Base-by-base conservation (phyloP, 2,888 invertebrate species). In the Lasius fuliginosus region DNA sequence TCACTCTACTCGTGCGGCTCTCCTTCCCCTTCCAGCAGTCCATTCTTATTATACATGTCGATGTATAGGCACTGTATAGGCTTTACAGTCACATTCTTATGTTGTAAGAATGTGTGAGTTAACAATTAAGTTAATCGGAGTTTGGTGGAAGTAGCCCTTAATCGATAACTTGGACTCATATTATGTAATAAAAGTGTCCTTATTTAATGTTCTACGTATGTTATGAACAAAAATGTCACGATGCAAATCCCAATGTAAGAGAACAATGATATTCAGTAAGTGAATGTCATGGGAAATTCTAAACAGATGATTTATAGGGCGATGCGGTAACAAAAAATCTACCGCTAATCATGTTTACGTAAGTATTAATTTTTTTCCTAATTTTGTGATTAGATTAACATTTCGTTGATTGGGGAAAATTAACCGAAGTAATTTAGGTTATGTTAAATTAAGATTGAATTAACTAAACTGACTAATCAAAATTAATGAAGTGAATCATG, bases 301-400 rank as follows among this genome's bases (percentile, higher is more conserved):
- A 73, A 73, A 15, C 12, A 60, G n/a, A 4, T 60, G 30, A 46
- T 53, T 2, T 15, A n/a, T 53, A 53, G n/a, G 33, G 11, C 11
- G 6, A 40, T 42, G 27, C 36, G n/a, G 27, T 36, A 36, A 65
- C 27, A 18, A 40, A 53, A 6, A 65, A 40, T 33, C 60, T 1
- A 30, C n/a, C 11, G 11, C 6, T 5, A 12, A 76, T 65, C 27
- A 27, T 76, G 64, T 23, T 65, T 36, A 76, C 33, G 53, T 76
- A 76, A 65, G 27, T 65, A 49, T 15, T 23, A 73, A 27, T 5
- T 27, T 6, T 18, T 18, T 76, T 33, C 0, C 8, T 0, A 60
- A 27, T 8, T 27, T 6, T 15, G 3, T 6, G 0, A 23, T 27
- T 1, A 64, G 0, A 33, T 64, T 64, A 46, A 36, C 27, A 23